Base-by-base conservation (phyloP, 2,113 vertebrate species). In the Vulpes lagopus region DNA sequence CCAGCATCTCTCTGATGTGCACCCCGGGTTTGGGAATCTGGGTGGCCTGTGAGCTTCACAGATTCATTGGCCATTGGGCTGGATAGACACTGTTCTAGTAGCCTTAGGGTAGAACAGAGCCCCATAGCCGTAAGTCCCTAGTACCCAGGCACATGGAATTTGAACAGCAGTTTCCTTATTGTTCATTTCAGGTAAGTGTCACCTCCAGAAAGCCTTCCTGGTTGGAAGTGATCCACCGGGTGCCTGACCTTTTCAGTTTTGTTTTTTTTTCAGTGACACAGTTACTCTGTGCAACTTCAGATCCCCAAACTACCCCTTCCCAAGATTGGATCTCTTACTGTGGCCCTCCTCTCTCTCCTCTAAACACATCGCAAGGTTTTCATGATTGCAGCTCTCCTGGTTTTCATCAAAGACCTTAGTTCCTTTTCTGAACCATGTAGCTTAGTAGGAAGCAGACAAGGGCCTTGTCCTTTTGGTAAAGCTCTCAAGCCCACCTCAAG, bases 1-100 rank as follows among this genome's bases (percentile, higher is more conserved):
- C 71, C n/a, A 59, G 16, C 84, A 60, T 92, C 51, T 94, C 94
- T 89, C 67, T 87, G 62, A 79, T 82, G 14, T 57, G 32, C 32
- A 43, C 5, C 51, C 23, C 10, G 71, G n/a, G 23, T 51, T 87
- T 85, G 67, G 82, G 83, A 83, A 55, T 79, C 59, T 78, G 0
- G 4, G 17, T 74, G 43, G 62, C 80, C 67, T 30, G 11, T 59
- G n/a, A 3, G 25, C 32, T 80, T 91, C 35, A 12, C 1, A 4
- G 53, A 67, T 49, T 78, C 43, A 32, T 64, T 83, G 87, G 20
- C 22, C 51, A 43, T 62, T 0, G 1, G 69, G 14, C n/a, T 69
- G 32, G 73, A 62, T 69, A n/a, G 79, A 57, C 17, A 43, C 22
- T 87, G 15, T 93, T 85, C 55, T 19, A 32, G 20, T 79, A 90